A percentile compares a stretch with the other conserved stretches of the same genome.
Conservation (phyloP, 2,113 vertebrate species). For the Morone saxatilis region DNA sequence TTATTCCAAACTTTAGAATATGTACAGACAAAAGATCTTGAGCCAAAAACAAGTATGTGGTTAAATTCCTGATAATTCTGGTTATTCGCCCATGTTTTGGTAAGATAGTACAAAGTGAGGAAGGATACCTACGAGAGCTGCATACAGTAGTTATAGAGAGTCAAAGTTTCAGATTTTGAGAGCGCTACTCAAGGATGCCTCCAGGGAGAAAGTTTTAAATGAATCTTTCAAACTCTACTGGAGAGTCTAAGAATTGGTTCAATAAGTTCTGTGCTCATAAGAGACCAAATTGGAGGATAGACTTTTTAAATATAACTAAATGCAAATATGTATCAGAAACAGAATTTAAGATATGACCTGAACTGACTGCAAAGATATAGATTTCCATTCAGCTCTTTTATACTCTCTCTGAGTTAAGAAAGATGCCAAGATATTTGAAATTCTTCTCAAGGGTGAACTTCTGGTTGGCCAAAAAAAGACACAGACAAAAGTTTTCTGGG, state of each 20-base stretch:
- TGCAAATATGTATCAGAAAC: not conserved
- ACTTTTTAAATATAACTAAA: not conserved
- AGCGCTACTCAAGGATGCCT: not conserved
- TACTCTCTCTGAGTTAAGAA: not conserved
- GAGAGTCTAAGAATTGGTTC: not conserved
- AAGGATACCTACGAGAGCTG: not conserved
- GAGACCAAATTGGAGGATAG: not conserved
- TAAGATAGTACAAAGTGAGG: too few species aligned
- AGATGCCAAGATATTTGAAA: not conserved
- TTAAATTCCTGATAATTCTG: not conserved
- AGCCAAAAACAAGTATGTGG: not conserved
- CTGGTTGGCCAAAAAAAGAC: not conserved
- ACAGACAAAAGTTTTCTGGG: not conserved
- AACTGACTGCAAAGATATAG: not conserved
- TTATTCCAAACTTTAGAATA: not conserved
- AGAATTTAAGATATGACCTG: not conserved
- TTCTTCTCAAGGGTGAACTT: not conserved
- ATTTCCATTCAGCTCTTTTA: not conserved
- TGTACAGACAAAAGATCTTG: not conserved
- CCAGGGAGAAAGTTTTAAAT: not conserved
- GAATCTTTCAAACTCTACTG: not conserved
- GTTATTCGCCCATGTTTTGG: not conserved
- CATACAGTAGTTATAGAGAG: not conserved
- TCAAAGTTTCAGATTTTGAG: not conserved
- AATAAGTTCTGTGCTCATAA: not conserved